A percentile compares a stretch with the other conserved stretches of the same genome.
Evolutionary conservation across 2,113 vertebrate genomes (phyloP).

Genomic region (Lasiurus cinereus): DNA sequence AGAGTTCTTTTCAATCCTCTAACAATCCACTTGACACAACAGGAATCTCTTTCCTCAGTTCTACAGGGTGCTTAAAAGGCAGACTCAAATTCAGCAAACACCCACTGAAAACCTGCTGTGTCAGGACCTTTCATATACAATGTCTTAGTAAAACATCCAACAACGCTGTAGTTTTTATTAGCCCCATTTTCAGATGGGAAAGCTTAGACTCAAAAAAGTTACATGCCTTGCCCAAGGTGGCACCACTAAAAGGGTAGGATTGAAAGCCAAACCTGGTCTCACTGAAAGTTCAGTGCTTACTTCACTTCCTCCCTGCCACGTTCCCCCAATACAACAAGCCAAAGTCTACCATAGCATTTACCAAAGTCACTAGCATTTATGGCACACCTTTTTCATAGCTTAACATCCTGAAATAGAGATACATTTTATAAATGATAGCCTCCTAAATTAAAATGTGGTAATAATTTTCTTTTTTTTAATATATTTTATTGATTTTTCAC

Average conservation of each 20-base stretch:
- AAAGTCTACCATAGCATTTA: too few species aligned
- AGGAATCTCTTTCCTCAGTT: not conserved
- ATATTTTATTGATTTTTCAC: too few species aligned
- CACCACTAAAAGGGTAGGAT: not conserved
- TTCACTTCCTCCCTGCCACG: too few species aligned
- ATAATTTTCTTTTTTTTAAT: not conserved
- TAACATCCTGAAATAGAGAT: constrained; percentile 2
- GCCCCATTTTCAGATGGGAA: not conserved
- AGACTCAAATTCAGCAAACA: constrained; percentile 36
- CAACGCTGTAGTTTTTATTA: not conserved
- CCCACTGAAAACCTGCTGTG: not conserved
- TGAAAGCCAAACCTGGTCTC: not conserved
- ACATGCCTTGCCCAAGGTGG: not conserved
- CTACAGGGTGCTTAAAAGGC: not conserved
- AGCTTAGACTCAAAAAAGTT: not conserved
- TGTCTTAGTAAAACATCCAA: constrained; percentile 31
- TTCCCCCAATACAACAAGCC: not conserved
- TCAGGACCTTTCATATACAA: not conserved
- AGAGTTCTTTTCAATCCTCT: not conserved
- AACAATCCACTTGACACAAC: not conserved
- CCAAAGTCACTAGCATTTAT: not conserved
- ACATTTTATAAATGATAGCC: constrained; percentile 33
- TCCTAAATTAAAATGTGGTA: constrained; percentile 35
- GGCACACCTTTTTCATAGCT: not conserved
- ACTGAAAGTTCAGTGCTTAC: not conserved